These are phyloP conservation scores for Heliocidaris erythrogramma DNA, from an alignment of 35 echinoderm and acorn worm species.

Conservation along the genomic window DNA sequence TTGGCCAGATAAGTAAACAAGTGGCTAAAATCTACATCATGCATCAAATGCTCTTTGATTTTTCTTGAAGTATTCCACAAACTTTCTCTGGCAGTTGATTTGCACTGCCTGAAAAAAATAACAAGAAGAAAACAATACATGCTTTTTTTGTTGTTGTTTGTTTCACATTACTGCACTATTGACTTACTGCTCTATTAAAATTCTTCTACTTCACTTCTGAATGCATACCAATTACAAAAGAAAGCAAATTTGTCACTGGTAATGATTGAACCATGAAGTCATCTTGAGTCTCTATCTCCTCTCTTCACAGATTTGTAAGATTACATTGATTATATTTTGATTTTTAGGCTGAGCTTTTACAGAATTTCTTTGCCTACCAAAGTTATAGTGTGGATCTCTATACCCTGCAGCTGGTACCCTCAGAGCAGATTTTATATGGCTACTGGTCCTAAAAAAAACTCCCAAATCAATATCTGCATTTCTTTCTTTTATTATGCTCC, in stretches of 20 bases:
- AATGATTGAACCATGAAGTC: neutral
- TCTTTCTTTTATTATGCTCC: constrained; percentile 13
- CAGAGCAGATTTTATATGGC: neutral
- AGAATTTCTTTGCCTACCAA: neutral
- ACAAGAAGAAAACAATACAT: neutral
- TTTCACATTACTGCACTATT: too few relatives aligned
- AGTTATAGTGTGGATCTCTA: neutral
- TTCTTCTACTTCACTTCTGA: neutral
- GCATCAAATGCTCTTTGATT: neutral
- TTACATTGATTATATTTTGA: constrained; percentile 29
- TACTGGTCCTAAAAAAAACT: constrained; percentile 32
- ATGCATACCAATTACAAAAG: constrained; percentile 9
- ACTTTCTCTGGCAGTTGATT: neutral
- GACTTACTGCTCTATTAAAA: neutral
- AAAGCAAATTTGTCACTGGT: neutral
- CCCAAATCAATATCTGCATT: constrained; percentile 34
- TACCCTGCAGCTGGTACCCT: neutral
- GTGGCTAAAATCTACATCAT: neutral
- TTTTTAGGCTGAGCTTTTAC: neutral
- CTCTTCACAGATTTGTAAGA: neutral
- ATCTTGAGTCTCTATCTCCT: neutral
- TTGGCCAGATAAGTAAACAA: neutral
- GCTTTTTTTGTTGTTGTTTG: too few relatives aligned
- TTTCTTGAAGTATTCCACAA: neutral
- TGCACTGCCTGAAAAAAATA: neutral